phyloP scores from a whole-genome alignment of 2,888 invertebrate genomes.

The Cephus nigrinus region DNA sequence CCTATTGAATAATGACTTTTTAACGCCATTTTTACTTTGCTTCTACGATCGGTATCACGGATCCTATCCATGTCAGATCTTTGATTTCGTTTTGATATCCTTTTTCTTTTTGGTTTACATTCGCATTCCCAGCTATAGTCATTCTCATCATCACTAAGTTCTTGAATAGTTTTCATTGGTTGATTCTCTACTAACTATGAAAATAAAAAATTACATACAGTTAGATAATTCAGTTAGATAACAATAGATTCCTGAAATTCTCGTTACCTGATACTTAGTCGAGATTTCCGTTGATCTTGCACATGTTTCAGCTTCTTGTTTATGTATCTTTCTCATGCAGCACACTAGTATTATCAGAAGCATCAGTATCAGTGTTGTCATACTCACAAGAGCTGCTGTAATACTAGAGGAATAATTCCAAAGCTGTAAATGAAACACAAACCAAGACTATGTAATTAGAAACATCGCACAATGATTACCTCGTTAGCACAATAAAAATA shows the following conservation, averaged over 20 bases:
- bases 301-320: conserved; percentile 20
- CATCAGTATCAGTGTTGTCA: conserved; percentile 37
- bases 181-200: not conserved
- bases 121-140: conserved; percentile 28
- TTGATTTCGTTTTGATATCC: conserved; percentile 21
- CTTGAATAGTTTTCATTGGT: not conserved
- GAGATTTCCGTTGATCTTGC: conserved; percentile 18
- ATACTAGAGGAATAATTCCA: conserved; percentile 45
- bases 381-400: conserved; percentile 31
- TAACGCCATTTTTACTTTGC: not conserved
- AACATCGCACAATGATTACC: not conserved
- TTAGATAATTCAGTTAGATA: not conserved
- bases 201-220: not conserved
- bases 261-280: conserved; percentile 21
- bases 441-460: conserved; percentile 1
- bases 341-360: conserved; percentile 34
- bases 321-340: conserved; percentile 30
- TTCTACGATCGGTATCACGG: not conserved
- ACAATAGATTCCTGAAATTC: conserved; percentile 5
- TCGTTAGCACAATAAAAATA: conserved; percentile 8
- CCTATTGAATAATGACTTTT: not conserved
- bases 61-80: not conserved
- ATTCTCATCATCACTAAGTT: conserved; percentile 28
- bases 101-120: conserved; percentile 20
- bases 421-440: conserved; percentile 31